Conservation (phyloP, 2,113 vertebrate genomes). For the Plecturocebus donacophilus region DNA sequence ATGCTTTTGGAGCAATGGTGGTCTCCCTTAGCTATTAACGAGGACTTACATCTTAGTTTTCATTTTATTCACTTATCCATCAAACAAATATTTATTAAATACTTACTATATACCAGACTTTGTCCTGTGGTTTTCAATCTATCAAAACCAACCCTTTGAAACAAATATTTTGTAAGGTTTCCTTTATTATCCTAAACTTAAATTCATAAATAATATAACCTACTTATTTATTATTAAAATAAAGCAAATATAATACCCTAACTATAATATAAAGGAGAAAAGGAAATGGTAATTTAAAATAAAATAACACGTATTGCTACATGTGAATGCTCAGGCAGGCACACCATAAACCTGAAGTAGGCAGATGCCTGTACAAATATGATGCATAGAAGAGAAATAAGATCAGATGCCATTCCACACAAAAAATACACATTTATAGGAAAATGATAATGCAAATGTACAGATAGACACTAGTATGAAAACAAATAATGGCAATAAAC, state of each 20-base stretch:
- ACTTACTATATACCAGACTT: not conserved
- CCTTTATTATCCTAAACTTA: not conserved
- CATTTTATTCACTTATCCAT: not conserved
- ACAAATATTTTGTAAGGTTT: not conserved
- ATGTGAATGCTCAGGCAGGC: not conserved
- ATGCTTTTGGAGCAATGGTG: not conserved
- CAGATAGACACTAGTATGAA: not conserved
- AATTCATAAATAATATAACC: conserved; percentile 5
- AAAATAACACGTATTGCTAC: not conserved
- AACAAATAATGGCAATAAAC: not conserved
- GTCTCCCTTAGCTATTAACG: not conserved
- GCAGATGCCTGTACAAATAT: not conserved
- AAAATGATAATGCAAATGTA: not conserved
- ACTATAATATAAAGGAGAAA: not conserved
- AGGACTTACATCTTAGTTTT: not conserved
- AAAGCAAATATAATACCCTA: not conserved
- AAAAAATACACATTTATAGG: not conserved
- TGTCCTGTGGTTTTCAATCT: not conserved
- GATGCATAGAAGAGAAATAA: not conserved
- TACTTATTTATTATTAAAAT: not conserved
- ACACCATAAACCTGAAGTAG: not conserved
- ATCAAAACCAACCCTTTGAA: not conserved
- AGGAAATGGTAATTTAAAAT: not conserved
- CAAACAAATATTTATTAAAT: not conserved
- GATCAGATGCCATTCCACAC: not conserved